A percentile compares a stretch with the other conserved stretches of the same genome.
Conservation (phyloP, 1,140 invertebrate species). For the Ceratosolen fusciceps region DNA sequence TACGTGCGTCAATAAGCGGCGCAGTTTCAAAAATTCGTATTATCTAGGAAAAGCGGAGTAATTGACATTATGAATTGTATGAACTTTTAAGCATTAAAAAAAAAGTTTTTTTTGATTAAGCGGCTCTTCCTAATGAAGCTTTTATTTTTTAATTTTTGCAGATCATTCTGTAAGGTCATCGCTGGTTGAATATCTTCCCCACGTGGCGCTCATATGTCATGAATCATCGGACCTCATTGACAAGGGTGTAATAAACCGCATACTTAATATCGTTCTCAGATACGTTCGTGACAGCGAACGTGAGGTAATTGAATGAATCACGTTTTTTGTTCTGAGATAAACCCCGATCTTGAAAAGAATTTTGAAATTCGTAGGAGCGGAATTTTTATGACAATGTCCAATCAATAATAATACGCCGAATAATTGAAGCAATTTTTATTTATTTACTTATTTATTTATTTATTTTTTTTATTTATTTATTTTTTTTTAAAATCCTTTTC, state of each 20-base stretch:
- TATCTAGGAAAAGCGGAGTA: no score
- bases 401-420: no score
- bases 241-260: slow-evolving; percentile 63
- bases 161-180: slow-evolving; percentile 75
- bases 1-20: no score
- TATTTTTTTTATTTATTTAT: no score
- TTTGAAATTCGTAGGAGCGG: neutral
- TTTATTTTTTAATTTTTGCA: slow-evolving; percentile 59
- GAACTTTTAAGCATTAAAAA: no score
- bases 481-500: no score
- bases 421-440: no score
- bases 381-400: neutral
- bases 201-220: slow-evolving; percentile 76
- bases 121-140: neutral
- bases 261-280: slow-evolving; percentile 76
- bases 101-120: no score
- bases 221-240: slow-evolving; percentile 67
- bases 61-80: no score
- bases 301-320: slow-evolving; percentile 69
- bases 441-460: no score
- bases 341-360: neutral
- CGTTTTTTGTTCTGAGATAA: neutral
- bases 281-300: slow-evolving; percentile 75
- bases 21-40: no score
- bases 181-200: slow-evolving; percentile 77